Percentiles rank a stretch among this genome's conserved stretches.
These are phyloP conservation scores for Okapia johnstoni DNA, from an alignment of 2,113 vertebrate genomes.

Conservation along the genomic window DNA sequence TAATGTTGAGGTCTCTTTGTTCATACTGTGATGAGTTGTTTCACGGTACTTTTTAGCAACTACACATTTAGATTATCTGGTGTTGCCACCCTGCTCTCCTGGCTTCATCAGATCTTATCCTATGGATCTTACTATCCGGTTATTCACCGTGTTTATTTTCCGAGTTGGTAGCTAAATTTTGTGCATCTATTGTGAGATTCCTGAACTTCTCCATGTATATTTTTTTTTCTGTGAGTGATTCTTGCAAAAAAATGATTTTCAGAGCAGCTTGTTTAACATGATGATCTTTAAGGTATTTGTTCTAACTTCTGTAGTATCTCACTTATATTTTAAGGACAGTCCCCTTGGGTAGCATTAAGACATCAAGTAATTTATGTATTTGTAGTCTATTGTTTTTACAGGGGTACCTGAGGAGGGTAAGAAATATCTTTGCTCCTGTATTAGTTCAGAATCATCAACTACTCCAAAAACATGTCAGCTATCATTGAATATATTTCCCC, in stretches of 20 bases:
- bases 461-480: neutral
- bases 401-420: neutral
- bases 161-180: neutral
- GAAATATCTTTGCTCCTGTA: neutral
- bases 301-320: neutral
- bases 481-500: neutral
- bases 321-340: neutral
- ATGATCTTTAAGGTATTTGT: neutral
- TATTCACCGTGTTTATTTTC: neutral
- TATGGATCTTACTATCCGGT: neutral
- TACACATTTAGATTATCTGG: neutral
- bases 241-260: neutral
- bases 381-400: neutral
- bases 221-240: neutral
- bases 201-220: neutral
- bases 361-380: neutral
- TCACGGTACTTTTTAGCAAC: neutral
- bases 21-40: neutral
- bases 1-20: fast-evolving
- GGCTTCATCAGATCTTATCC: neutral
- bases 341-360: neutral
- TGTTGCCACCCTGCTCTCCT: neutral
- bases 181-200: neutral
- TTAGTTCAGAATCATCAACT: neutral
- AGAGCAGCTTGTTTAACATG: neutral